These are phyloP conservation scores for Erebia palarica DNA, from an alignment of 2,888 invertebrate genomes.

Conservation along the genomic window DNA sequence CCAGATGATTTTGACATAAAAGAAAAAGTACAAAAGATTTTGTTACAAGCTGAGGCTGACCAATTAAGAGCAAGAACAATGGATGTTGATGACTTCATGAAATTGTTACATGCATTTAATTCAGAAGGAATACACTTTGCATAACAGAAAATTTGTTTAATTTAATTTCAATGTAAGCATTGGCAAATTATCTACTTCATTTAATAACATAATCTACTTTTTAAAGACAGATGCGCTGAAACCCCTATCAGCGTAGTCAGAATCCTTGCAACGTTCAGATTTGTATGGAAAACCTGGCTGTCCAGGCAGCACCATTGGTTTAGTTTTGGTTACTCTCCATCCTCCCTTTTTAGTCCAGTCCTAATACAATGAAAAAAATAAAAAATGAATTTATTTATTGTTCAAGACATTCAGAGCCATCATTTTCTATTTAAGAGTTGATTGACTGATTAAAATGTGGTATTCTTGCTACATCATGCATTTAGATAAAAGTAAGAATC, in stretches of 20 bases:
- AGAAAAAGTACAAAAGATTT: conserved; percentile 88
- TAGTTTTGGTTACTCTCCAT: conserved; percentile 84
- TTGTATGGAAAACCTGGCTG: conserved; percentile 86
- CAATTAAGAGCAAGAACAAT: conserved; percentile 94
- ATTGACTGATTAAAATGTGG: no score
- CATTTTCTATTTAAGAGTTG: no score
- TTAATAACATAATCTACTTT: conserved; percentile 24
- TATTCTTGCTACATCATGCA: no score
- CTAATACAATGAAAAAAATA: conserved; percentile 62
- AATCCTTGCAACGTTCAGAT: conserved; percentile 79
- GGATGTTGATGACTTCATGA: conserved; percentile 98
- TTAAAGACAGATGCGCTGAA: conserved; percentile 85
- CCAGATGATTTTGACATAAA: conserved; percentile 92
- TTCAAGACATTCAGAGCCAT: no score
- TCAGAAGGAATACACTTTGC: conserved; percentile 96
- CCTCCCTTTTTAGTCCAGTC: conserved; percentile 91
- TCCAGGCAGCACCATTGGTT: conserved; percentile 84
- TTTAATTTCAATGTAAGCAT: conserved; percentile 29
- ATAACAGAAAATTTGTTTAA: conserved; percentile 53
- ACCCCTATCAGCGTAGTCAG: conserved; percentile 87
- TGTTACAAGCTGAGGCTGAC: conserved; percentile 86
- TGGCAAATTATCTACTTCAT: conserved; percentile 20
- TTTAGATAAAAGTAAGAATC: no score
- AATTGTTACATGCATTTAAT: conserved; percentile 93
- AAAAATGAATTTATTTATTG: no score